A percentile compares a stretch with the other conserved stretches of the same genome.
Conservation (phyloP, 2,888 invertebrate species). For the Dicranocentrus wangi region DNA sequence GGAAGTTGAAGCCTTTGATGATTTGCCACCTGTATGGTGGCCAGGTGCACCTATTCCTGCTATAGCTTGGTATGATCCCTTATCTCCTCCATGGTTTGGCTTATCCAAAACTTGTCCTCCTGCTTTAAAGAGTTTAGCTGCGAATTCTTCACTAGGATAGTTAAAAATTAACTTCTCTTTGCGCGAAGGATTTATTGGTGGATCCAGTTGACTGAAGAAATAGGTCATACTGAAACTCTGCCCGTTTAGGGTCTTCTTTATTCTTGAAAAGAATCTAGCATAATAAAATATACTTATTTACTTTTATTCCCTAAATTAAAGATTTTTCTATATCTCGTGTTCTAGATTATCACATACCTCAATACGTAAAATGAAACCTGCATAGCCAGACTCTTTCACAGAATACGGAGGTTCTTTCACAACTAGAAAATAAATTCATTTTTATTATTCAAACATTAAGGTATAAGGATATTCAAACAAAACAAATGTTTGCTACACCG, state of each 20-base stretch:
- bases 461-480: slow-evolving; percentile 7
- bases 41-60: slow-evolving; percentile 48
- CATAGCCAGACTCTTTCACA: slow-evolving; percentile 95
- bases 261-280: slow-evolving; percentile 79
- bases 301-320: too few relatives aligned
- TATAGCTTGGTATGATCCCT: slow-evolving; percentile 55
- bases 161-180: slow-evolving; percentile 89
- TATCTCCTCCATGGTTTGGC: slow-evolving; percentile 57
- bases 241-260: slow-evolving; percentile 91
- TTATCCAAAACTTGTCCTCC: slow-evolving; percentile 78
- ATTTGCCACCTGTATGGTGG: slow-evolving; percentile 68
- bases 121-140: slow-evolving; percentile 88
- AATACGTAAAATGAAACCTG: slow-evolving; percentile 91
- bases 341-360: slow-evolving; percentile 78
- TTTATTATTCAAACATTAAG: background rate
- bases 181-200: slow-evolving; percentile 82
- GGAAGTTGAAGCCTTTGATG: slow-evolving; percentile 61
- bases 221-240: slow-evolving; percentile 85
- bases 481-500: too few relatives aligned
- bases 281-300: background rate
- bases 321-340: too few relatives aligned
- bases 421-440: slow-evolving; percentile 79
- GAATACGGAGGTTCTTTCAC: slow-evolving; percentile 92
- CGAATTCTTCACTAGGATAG: slow-evolving; percentile 91
- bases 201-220: slow-evolving; percentile 85